Conservation (phyloP, 2,797 vertebrate genomes). For the Fistularia tabacaria region DNA sequence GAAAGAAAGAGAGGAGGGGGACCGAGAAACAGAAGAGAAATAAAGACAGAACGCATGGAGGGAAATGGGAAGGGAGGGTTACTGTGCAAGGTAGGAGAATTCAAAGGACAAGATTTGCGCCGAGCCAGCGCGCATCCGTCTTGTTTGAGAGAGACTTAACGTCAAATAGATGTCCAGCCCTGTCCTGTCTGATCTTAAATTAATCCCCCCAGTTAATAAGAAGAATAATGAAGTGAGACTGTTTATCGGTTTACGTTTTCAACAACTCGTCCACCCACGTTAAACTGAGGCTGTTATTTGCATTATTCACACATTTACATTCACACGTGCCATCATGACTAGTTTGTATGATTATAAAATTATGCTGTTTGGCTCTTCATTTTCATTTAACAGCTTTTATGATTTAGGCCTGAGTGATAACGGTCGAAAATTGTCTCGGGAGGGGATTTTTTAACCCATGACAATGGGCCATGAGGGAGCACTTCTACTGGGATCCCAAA, state of each 20-base stretch:
- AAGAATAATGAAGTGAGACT: constrained; percentile 33
- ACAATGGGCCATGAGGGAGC: not conserved
- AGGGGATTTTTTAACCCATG: too few relatives aligned
- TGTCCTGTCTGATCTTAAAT: constrained; percentile 45
- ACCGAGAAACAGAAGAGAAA: constrained; percentile 61
- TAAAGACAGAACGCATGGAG: constrained; percentile 59
- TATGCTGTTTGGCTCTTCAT: too few relatives aligned
- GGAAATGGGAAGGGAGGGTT: constrained; percentile 33
- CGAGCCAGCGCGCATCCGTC: constrained; percentile 77
- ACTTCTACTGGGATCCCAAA: constrained; percentile 15
- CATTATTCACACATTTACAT: not conserved
- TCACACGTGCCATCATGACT: constrained; percentile 9
- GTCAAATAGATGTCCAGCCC: constrained; percentile 61
- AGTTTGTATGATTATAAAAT: not conserved
- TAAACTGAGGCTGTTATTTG: constrained; percentile 6
- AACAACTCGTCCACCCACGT: constrained; percentile 6
- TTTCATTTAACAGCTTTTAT: too few relatives aligned
- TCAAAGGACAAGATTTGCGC: constrained; percentile 77
- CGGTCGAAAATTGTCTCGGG: too few relatives aligned
- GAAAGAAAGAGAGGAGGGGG: constrained; percentile 51
- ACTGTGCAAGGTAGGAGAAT: constrained; percentile 42
- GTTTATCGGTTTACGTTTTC: constrained; percentile 33
- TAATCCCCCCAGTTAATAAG: constrained; percentile 56
- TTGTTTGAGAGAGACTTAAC: constrained; percentile 59
- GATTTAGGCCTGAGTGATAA: too few relatives aligned